Conservation (phyloP, 2,888 invertebrate species). For the Seira sanloemensis region DNA sequence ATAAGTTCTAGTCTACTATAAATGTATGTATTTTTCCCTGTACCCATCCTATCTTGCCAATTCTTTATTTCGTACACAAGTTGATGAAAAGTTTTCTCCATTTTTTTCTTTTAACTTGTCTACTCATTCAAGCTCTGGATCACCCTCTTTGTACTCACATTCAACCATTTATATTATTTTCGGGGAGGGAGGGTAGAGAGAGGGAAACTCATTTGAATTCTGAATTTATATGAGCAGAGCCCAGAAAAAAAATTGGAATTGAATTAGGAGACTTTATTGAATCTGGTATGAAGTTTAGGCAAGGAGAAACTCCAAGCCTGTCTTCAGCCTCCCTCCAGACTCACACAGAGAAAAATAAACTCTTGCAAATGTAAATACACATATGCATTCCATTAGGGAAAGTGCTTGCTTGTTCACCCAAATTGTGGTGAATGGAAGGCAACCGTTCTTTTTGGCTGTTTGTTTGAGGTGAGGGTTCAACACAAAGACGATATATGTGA, state of each 20-base stretch:
- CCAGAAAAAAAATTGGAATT: conserved; percentile 1
- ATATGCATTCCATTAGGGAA: too few relatives aligned
- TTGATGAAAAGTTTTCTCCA: conserved; percentile 10
- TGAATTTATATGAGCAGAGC: conserved; percentile 2
- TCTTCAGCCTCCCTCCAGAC: too few relatives aligned
- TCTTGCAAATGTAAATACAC: too few relatives aligned
- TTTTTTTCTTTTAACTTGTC: conserved; percentile 13
- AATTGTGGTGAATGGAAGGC: too few relatives aligned
- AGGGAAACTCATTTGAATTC: conserved; percentile 2
- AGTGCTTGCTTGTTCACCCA: too few relatives aligned
- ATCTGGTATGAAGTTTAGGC: not conserved
- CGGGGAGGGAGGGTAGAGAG: conserved; percentile 1
- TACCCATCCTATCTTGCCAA: too few relatives aligned
- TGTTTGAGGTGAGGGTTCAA: too few relatives aligned
- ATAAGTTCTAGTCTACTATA: not conserved
- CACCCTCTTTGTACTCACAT: not conserved
- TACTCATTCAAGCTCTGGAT: not conserved
- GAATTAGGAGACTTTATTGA: conserved; percentile 10
- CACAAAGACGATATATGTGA: too few relatives aligned
- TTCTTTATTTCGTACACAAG: not conserved
- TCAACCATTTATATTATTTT: not conserved
- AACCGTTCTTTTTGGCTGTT: too few relatives aligned
- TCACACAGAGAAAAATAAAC: too few relatives aligned
- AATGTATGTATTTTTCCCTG: not conserved
- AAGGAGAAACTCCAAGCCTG: too few relatives aligned